A percentile compares a stretch with the other conserved stretches of the same genome.
phyloP scores from a whole-genome alignment of 2,888 invertebrate genomes.

The Nephrotoma guestfalica region DNA sequence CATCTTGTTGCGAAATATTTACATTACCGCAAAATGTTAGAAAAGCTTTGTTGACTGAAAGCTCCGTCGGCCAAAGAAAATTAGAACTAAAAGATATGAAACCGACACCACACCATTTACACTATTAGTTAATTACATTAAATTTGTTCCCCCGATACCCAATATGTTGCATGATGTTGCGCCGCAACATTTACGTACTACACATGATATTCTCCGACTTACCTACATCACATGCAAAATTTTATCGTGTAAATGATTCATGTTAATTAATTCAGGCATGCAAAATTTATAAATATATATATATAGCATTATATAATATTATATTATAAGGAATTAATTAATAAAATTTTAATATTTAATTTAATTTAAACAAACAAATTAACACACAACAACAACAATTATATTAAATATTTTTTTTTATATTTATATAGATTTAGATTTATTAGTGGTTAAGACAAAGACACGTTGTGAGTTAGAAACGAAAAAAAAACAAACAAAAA shows the following conservation, averaged over 20 bases:
- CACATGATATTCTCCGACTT: neutral
- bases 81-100: too few relatives aligned
- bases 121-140: too few relatives aligned
- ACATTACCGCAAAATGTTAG: too few relatives aligned
- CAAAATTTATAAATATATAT: neutral
- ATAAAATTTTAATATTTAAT: neutral
- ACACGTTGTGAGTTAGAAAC: conserved; percentile 7
- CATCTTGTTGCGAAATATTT: too few relatives aligned
- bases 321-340: neutral
- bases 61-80: too few relatives aligned
- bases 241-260: neutral
- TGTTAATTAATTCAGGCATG: neutral
- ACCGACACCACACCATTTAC: too few relatives aligned
- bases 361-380: neutral
- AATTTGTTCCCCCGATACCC: neutral
- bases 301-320: neutral
- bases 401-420: neutral
- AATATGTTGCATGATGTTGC: neutral
- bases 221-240: neutral
- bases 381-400: neutral
- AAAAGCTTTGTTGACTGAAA: too few relatives aligned
- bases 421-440: neutral
- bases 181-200: neutral
- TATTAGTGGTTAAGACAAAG: conserved; percentile 6
- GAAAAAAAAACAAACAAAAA: neutral